These are phyloP conservation scores for Hirudinaria manillensis DNA, from an alignment of 2,888 invertebrate genomes.

Conservation along the genomic window DNA sequence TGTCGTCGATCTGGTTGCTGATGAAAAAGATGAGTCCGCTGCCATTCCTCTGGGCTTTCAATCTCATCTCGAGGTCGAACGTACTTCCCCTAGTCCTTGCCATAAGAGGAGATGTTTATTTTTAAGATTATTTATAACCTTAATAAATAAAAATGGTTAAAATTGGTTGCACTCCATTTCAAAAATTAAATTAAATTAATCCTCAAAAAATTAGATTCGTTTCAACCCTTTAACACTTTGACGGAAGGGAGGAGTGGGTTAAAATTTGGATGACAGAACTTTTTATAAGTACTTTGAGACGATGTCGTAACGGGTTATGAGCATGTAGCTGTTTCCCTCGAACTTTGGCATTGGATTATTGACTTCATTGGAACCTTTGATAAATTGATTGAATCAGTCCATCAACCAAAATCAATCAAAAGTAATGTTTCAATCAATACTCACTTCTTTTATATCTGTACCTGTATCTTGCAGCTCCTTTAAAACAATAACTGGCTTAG, in stretches of 20 bases:
- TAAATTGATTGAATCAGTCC: background rate
- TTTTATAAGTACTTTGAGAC: background rate
- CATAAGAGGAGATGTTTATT: no score
- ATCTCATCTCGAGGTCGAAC: background rate
- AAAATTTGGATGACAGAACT: no score
- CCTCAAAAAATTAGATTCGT: no score
- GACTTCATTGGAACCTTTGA: background rate
- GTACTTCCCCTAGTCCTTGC: background rate
- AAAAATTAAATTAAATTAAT: no score
- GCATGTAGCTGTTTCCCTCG: conserved; percentile 3
- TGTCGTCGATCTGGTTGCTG: conserved; percentile 1
- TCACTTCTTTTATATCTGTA: conserved; percentile 7
- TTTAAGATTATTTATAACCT: no score
- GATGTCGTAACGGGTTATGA: background rate
- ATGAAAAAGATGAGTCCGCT: conserved; percentile 7
- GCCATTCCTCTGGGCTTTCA: background rate
- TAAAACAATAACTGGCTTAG: background rate
- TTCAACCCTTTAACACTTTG: no score
- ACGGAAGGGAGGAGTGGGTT: no score
- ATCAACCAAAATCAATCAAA: background rate
- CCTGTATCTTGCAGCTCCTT: conserved; percentile 7
- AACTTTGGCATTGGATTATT: background rate
- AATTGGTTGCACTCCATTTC: no score
- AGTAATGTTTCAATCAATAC: background rate
- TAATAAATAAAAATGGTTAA: no score